phyloP scores from a whole-genome alignment of 2,888 invertebrate species.

The Pollenia labialis region DNA sequence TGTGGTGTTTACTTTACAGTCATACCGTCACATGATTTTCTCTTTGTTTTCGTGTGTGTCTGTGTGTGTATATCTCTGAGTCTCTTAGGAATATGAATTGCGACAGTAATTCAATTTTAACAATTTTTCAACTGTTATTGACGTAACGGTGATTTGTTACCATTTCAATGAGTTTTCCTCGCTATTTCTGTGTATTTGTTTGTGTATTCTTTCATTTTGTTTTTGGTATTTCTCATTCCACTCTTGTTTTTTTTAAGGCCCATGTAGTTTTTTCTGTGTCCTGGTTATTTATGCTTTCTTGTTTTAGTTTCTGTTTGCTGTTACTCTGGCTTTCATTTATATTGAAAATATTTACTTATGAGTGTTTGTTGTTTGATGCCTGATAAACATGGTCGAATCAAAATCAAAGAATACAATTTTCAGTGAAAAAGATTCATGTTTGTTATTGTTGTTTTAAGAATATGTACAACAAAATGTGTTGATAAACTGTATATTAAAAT shows the following conservation, averaged over 20 bases:
- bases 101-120: conserved; percentile 82
- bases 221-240: conserved; percentile 45
- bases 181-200: background rate
- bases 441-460: background rate
- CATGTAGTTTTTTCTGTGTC: conserved; percentile 26
- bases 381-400: conserved; percentile 62
- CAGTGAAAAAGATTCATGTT: conserved; percentile 15
- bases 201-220: conserved; percentile 20
- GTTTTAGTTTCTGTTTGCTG: conserved; percentile 8
- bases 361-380: conserved; percentile 68
- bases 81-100: conserved; percentile 74
- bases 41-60: background rate
- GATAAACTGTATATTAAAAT: conserved; percentile 62
- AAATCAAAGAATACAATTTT: background rate
- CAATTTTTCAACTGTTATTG: conserved; percentile 83
- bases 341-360: conserved; percentile 66
- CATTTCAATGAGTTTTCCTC: conserved; percentile 73
- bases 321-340: conserved; percentile 48
- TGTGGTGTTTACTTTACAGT: conserved; percentile 27
- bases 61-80: conserved; percentile 43
- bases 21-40: background rate
- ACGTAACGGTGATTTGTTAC: conserved; percentile 82
- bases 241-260: conserved; percentile 27
- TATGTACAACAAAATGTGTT: conserved; percentile 1
- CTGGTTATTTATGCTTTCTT: background rate